Evolutionary conservation across 2,888 invertebrate genomes (phyloP).

Genomic region (Allygus modestus): DNA sequence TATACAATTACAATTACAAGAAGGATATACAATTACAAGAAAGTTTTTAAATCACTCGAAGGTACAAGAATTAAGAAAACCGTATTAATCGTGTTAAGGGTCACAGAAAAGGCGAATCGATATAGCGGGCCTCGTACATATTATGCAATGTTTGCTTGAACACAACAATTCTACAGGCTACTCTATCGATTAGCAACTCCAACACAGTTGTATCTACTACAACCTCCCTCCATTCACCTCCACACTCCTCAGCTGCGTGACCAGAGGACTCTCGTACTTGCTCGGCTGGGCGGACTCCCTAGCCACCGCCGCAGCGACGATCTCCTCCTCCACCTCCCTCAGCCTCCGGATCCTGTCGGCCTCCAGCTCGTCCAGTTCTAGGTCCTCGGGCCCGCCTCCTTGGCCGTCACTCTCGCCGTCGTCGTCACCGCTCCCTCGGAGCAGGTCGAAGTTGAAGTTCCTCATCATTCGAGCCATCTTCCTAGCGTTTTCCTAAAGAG

Average conservation of each 20-base stretch:
- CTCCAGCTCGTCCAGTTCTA: constrained; percentile 29
- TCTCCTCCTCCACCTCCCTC: constrained; percentile 41
- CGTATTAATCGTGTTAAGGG: no score
- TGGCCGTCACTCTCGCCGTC: not conserved
- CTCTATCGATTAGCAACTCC: no score
- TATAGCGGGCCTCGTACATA: no score
- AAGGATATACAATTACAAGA: no score
- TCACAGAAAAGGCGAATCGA: no score
- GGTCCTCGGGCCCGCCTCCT: not conserved
- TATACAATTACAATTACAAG: no score
- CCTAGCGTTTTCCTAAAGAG: constrained; percentile 8
- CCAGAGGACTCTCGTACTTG: constrained; percentile 80
- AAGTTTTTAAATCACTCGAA: no score
- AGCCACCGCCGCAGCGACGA: not conserved
- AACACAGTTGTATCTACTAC: no score
- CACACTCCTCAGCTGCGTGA: constrained; percentile 79
- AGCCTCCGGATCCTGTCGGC: constrained; percentile 29
- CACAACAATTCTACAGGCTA: no score
- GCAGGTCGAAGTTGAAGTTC: constrained; percentile 50
- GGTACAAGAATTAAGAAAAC: no score
- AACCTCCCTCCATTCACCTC: constrained; percentile 74
- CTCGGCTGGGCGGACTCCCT: constrained; percentile 69
- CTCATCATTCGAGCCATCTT: constrained; percentile 36
- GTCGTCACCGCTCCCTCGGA: not conserved
- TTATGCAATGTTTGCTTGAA: no score